Conservation (phyloP, 2,888 invertebrate species). For the Balanococcus diminutus region DNA sequence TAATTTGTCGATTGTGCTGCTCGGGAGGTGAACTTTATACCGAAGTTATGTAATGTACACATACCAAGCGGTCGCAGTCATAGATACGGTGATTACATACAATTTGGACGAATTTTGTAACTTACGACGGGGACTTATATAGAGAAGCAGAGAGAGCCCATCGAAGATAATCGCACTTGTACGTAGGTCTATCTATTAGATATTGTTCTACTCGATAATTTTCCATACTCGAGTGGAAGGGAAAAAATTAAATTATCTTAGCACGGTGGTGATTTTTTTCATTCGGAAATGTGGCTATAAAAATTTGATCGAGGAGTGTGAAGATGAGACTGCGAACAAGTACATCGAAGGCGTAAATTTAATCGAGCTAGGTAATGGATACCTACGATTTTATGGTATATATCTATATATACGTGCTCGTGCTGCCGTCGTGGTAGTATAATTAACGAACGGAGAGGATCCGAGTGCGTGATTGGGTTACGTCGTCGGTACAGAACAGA, state of each 20-base stretch:
- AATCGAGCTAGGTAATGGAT: no score
- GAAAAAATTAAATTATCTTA: no score
- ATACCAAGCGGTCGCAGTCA: slow-evolving; percentile 29
- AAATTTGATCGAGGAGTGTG: no score
- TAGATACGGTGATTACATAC: slow-evolving; percentile 28
- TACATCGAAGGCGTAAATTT: background rate
- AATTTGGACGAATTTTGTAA: background rate
- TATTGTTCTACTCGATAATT: background rate
- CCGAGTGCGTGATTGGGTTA: background rate
- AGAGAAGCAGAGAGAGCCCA: no score
- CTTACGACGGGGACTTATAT: background rate
- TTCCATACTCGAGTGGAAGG: no score
- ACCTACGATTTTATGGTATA: no score
- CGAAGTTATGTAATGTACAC: slow-evolving; percentile 44
- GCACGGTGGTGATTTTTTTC: no score
- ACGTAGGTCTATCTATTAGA: no score
- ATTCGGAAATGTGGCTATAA: no score
- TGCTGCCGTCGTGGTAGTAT: background rate
- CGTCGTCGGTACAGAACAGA: background rate
- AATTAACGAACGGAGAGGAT: background rate
- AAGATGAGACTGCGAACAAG: no score
- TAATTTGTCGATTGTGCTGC: no score
- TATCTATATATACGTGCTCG: background rate
- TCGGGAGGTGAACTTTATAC: slow-evolving; percentile 54
- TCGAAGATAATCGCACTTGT: no score